Base-by-base conservation (phyloP, 2,113 vertebrate species). In the Melanerpes aurifrons region DNA sequence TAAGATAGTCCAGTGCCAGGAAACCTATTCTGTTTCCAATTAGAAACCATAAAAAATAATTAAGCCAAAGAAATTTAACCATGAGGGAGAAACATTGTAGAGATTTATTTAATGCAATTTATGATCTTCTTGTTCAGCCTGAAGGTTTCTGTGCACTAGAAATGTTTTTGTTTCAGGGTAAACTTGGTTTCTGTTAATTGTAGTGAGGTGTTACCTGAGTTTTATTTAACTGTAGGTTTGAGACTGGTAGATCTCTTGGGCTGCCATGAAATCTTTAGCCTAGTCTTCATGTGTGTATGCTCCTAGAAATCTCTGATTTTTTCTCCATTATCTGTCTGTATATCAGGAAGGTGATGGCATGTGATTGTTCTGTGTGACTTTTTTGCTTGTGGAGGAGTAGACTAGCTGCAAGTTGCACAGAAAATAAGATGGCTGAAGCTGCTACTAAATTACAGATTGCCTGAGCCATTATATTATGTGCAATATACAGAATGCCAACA, bases 21-120 rank as follows among this genome's bases (percentile, higher is more conserved):
- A 97, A 97, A 91, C 81, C 54, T 89, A 78, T 93, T 94, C 93
- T 97, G 92, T 89, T 97, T 97, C 90, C 78, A 97, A 93, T 96
- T 97, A 97, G 82, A 87, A 94, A 92, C 84, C 82, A 90, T 90
- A 85, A 86, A 96, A 74, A 67, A 31, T 91, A 95, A 96, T 97
- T 94, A 96, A 75, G 86, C 84, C 59, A 89, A 93, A 90, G 24
- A 95, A 95, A 95, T 82, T 76, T 94, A 95, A 92, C 67, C 88
- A 64, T 95, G 92, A 93, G 89, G 82, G 91, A n/a, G 48, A 90
- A 86, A 72, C 12, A 24, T 35, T 61, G 14, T 84, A 72, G 80
- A 64, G 28, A 35, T 64, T 15, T 25, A 40, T 73, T 91, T 80
- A 3, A 11, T 69, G 20, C 25, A 45, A 28, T 29, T 74, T 77